These are phyloP conservation scores for Rhadinocentrus ornatus DNA, from an alignment of 2,797 vertebrate species.

Conservation along the genomic window DNA sequence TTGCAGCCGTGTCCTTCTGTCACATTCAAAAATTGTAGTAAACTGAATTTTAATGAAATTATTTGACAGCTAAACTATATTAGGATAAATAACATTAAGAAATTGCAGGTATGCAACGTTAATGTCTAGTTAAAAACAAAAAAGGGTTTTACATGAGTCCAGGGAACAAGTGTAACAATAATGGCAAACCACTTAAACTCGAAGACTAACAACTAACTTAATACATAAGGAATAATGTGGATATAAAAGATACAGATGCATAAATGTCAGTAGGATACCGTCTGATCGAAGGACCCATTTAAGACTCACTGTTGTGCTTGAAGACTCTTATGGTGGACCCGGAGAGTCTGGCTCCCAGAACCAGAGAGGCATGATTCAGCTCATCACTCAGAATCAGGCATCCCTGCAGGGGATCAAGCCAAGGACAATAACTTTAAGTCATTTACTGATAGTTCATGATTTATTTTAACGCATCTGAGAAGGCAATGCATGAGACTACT, in stretches of 20 bases:
- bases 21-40: too few relatives aligned
- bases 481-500: neutral
- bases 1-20: too few relatives aligned
- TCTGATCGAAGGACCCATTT: neutral
- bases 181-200: neutral
- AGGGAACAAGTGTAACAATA: neutral
- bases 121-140: neutral
- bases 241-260: neutral
- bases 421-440: neutral
- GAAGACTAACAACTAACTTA: neutral
- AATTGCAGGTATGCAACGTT: too few relatives aligned
- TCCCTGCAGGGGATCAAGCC: conserved; percentile 81
- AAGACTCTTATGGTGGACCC: conserved; percentile 92
- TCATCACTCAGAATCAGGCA: conserved; percentile 97
- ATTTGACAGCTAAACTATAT: too few relatives aligned
- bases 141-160: neutral
- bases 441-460: neutral
- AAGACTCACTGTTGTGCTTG: conserved; percentile 95
- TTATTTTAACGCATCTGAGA: neutral
- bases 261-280: conserved; percentile 1
- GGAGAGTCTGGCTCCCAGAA: conserved; percentile 92
- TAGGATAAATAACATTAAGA: too few relatives aligned
- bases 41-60: too few relatives aligned
- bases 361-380: conserved; percentile 92
- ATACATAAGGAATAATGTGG: neutral